A percentile compares a stretch with the other conserved stretches of the same genome.
Evolutionary conservation across 2,113 vertebrate genomes (phyloP).

Genomic region (Puffinus mauretanicus): DNA sequence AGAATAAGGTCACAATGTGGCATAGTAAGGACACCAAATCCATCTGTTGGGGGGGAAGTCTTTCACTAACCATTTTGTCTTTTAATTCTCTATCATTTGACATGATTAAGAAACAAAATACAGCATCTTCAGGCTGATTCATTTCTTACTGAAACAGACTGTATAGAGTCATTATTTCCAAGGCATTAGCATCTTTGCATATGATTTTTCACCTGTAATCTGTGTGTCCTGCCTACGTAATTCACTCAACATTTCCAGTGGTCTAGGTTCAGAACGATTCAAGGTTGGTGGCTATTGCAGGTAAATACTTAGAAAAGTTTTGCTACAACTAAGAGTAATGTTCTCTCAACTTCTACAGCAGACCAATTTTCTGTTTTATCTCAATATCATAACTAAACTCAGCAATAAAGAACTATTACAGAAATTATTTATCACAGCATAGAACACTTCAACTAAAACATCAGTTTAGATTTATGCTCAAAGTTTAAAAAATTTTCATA

Average conservation of each 20-base stretch:
- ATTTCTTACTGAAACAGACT: not conserved
- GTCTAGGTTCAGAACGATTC: not conserved
- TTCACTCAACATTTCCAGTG: not conserved
- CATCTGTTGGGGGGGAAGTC: no score
- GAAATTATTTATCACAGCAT: not conserved
- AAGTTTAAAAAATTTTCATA: not conserved
- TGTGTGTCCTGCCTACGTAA: not conserved
- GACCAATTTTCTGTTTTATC: not conserved
- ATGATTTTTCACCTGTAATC: not conserved
- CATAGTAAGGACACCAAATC: not conserved
- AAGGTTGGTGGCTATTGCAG: not conserved
- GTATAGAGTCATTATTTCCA: not conserved
- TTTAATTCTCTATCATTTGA: not conserved
- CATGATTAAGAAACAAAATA: not conserved
- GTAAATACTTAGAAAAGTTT: not conserved
- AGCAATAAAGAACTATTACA: not conserved
- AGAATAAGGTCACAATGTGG: not conserved
- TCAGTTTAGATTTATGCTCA: not conserved
- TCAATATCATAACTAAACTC: not conserved
- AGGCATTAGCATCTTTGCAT: not conserved
- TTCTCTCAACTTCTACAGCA: not conserved
- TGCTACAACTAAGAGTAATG: not conserved
- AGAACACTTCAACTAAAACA: not conserved
- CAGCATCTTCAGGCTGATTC: not conserved
- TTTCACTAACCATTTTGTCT: not conserved